Conservation (phyloP, 2,113 vertebrate genomes). For the Alouatta palliata region DNA sequence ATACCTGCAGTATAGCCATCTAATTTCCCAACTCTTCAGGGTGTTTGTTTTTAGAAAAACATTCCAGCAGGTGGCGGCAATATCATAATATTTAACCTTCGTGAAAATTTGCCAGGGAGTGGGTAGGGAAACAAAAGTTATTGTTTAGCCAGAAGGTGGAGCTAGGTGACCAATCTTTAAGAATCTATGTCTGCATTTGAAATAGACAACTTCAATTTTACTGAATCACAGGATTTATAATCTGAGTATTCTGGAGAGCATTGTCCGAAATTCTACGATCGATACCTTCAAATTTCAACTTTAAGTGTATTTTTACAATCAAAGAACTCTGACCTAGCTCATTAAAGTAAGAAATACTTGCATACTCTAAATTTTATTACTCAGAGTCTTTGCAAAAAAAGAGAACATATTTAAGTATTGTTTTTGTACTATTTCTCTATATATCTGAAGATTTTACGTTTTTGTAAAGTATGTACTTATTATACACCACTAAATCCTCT, state of each 20-base stretch:
- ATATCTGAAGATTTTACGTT: background rate
- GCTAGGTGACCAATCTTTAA: constrained; percentile 3
- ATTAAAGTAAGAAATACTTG: constrained; percentile 1
- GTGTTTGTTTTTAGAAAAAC: background rate
- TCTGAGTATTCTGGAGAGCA: background rate
- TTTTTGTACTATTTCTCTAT: background rate
- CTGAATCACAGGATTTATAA: background rate
- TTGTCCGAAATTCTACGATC: background rate
- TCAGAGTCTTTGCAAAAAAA: background rate
- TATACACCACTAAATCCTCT: background rate
- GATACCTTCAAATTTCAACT: background rate
- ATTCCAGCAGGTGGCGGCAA: constrained; percentile 62
- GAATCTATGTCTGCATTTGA: background rate
- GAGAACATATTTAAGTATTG: background rate
- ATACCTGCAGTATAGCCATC: background rate
- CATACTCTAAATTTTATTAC: background rate
- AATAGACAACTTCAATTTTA: background rate
- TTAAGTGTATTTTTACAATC: background rate
- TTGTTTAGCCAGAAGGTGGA: constrained; percentile 55
- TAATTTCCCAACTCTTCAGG: background rate
- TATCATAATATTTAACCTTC: background rate
- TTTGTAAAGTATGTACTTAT: background rate
- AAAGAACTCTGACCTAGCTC: background rate
- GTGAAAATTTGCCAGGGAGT: background rate
- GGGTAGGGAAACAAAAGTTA: background rate